Evolutionary conservation across 2,888 invertebrate species (phyloP), one percentile per base, ranked within the genome.

Genomic region (Drosophila anceps): DNA sequence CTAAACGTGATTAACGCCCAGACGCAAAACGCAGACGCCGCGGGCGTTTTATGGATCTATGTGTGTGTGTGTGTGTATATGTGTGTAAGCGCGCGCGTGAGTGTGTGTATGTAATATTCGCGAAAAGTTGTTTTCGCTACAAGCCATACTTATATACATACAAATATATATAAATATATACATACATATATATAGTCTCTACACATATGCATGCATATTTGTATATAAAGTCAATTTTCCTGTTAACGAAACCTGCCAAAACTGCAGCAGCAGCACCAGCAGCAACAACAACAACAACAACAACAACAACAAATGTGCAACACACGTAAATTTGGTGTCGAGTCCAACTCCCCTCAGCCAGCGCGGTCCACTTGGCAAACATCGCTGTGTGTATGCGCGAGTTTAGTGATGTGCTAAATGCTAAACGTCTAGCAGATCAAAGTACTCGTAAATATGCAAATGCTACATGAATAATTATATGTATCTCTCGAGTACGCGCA

Each of bases 171-270:
- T 29, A 44, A 4, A 46, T 31, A 50, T 43, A 33, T 46, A 44
- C n/a, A 51, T 41, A 24, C 6, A 44, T 44, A 18, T 51, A 48
- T 44, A 20, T n/a, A 41, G 60, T 64, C 29, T 73, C 37, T 69
- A 61, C 51, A 57, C 24, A 60, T 60, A 55, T 60, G 37, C 57
- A 53, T 62, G 60, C 79, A 65, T 46, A 62, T 72, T 76, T 76
- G 72, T 68, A 63, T 53, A 69, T 69, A 68, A 85, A 88, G 84
- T 88, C 67, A 83, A 88, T 90, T 85, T 85, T 90, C 90, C 85
- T 86, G 90, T 80, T 86, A 82, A 86, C 84, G 63, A 85, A 90
- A 90, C 84, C 89, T 81, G 89, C 84, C 87, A 84, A 84, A 88
- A 77, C 62, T 66, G 59, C 75, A 61, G 66, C 72, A 73, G 24